Evolutionary conservation across 1,140 invertebrate species (phyloP).

Genomic region (Pygmarrhopalites habei): DNA sequence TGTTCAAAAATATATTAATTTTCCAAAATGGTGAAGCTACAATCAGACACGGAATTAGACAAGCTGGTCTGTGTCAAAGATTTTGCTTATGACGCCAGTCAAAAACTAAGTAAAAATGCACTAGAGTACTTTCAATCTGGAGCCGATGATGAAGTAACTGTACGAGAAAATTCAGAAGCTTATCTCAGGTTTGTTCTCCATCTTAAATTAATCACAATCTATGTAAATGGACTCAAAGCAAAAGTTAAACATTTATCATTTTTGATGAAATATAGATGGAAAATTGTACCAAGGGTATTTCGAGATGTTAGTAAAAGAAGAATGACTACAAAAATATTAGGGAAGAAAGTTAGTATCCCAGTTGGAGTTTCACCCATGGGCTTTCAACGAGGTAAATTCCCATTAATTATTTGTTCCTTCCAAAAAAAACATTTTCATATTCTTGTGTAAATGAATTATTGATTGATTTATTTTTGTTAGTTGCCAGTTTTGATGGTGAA

Average conservation of each 20-base stretch:
- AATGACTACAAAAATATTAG: constrained; percentile 57
- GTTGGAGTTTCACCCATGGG: constrained; percentile 83
- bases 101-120: not conserved
- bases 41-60: not conserved
- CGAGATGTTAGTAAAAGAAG: constrained; percentile 63
- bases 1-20: not conserved
- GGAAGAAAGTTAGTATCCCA: constrained; percentile 64
- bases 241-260: too few relatives aligned
- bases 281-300: constrained; percentile 71
- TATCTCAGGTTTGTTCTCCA: constrained; percentile 1
- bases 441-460: too few relatives aligned
- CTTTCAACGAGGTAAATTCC: constrained; percentile 83
- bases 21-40: not conserved
- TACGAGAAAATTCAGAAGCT: constrained; percentile 5
- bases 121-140: constrained; percentile 1
- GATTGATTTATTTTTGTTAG: too few relatives aligned
- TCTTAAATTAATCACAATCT: not conserved
- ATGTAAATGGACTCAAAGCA: too few relatives aligned
- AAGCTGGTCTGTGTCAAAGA: constrained; percentile 16
- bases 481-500: constrained; percentile 87
- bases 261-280: constrained; percentile 52
- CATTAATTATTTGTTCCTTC: too few relatives aligned
- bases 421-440: too few relatives aligned
- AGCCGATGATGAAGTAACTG: constrained; percentile 11
- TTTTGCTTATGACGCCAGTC: constrained; percentile 9